Conservation (phyloP, 2,888 invertebrate species). For the Dasysyrphus albostriatus region DNA sequence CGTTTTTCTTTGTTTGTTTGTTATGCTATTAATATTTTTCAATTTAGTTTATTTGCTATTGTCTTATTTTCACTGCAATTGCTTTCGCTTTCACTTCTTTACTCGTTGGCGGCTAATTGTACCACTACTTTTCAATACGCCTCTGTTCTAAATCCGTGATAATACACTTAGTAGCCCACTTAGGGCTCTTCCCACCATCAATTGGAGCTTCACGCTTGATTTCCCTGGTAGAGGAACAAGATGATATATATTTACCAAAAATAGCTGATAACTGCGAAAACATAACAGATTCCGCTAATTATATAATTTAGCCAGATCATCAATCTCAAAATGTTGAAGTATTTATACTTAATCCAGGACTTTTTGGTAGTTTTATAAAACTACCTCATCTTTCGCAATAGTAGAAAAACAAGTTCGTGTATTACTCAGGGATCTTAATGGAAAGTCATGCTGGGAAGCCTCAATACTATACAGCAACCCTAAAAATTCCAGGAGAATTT, state of each 20-base stretch:
- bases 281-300: conserved; percentile 85
- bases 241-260: conserved; percentile 87
- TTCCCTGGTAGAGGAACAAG: conserved; percentile 95
- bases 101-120: no score
- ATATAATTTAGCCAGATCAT: conserved; percentile 92
- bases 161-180: conserved; percentile 94
- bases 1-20: no score
- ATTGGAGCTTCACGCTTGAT: conserved; percentile 94
- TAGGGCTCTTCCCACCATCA: conserved; percentile 97
- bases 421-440: conserved; percentile 94
- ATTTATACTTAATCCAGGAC: conserved; percentile 92
- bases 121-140: conserved; percentile 86
- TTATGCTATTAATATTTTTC: no score
- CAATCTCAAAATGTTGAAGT: conserved; percentile 93
- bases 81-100: no score
- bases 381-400: conserved; percentile 92
- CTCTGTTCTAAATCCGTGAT: conserved; percentile 86
- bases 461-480: conserved; percentile 94
- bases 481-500: conserved; percentile 44
- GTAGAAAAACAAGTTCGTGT: conserved; percentile 94
- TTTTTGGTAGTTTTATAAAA: conserved; percentile 95
- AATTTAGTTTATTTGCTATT: no score
- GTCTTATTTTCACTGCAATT: no score
- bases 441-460: conserved; percentile 98
- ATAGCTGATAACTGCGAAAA: conserved; percentile 76